A percentile compares a stretch with the other conserved stretches of the same genome.
These are phyloP conservation scores for Aldabrachelys gigantea DNA, from an alignment of 2,113 vertebrate species.

Conservation along the genomic window DNA sequence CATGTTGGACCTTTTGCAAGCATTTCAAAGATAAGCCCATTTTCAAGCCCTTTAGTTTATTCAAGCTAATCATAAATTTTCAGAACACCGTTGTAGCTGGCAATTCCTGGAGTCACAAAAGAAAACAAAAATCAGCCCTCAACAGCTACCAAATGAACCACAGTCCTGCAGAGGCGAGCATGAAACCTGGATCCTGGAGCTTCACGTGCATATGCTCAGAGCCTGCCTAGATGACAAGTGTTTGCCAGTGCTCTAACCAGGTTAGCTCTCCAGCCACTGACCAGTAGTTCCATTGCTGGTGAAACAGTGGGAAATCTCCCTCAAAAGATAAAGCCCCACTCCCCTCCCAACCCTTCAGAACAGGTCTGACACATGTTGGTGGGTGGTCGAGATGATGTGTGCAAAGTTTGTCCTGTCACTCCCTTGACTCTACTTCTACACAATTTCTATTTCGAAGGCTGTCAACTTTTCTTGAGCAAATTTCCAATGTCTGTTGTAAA, in stretches of 20 bases:
- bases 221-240: fast-evolving
- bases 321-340: neutral
- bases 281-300: neutral
- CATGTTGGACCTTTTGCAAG: neutral
- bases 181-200: neutral
- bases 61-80: neutral
- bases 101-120: neutral
- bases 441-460: neutral
- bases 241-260: neutral
- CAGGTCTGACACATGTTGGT: fast-evolving
- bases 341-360: neutral
- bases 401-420: neutral
- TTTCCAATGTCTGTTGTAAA: neutral
- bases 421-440: neutral
- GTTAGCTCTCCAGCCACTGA: fast-evolving
- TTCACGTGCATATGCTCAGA: neutral
- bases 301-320: neutral
- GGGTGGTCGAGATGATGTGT: fast-evolving
- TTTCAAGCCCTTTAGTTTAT: neutral
- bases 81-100: neutral
- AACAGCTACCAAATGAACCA: neutral
- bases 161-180: neutral
- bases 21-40: neutral
- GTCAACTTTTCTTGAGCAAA: fast-evolving
- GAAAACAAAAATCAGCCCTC: neutral